Evolutionary conservation across 1,140 invertebrate species (phyloP).

Genomic region (Cotesia glomerata): DNA sequence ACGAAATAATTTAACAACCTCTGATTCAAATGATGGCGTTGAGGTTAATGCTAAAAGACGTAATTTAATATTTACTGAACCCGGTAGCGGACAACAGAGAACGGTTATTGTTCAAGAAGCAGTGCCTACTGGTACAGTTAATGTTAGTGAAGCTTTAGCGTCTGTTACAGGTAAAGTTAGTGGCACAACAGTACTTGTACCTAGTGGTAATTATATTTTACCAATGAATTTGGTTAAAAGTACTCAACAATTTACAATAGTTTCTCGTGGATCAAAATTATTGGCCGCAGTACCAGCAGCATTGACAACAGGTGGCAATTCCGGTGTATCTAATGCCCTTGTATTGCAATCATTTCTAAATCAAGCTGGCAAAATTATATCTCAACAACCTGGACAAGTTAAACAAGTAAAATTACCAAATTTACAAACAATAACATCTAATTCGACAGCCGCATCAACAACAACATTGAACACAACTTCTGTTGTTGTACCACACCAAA

Average conservation of each 20-base stretch:
- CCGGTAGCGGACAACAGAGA: constrained; percentile 51
- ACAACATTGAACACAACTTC: constrained; percentile 36
- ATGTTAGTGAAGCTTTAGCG: constrained; percentile 63
- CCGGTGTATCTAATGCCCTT: constrained; percentile 59
- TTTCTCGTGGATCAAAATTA: constrained; percentile 72
- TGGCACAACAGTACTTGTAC: constrained; percentile 69
- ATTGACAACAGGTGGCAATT: constrained; percentile 50
- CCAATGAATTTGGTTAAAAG: constrained; percentile 74
- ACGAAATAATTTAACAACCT: constrained; percentile 37
- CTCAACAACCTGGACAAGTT: constrained; percentile 52
- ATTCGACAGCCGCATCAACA: constrained; percentile 21
- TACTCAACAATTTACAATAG: constrained; percentile 74
- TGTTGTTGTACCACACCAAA: constrained; percentile 36
- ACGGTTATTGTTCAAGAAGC: constrained; percentile 64
- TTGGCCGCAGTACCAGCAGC: constrained; percentile 69
- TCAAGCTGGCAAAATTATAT: constrained; percentile 63
- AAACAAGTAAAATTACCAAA: constrained; percentile 56
- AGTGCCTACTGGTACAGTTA: constrained; percentile 49
- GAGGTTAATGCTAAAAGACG: constrained; percentile 48
- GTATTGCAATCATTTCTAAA: constrained; percentile 66
- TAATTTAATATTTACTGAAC: constrained; percentile 56
- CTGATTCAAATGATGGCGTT: constrained; percentile 54
- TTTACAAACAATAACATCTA: constrained; percentile 45
- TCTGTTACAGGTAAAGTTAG: constrained; percentile 64
- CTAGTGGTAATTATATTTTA: constrained; percentile 71